Conservation (phyloP, 1,140 invertebrate genomes). For the Subanguina moxae region DNA sequence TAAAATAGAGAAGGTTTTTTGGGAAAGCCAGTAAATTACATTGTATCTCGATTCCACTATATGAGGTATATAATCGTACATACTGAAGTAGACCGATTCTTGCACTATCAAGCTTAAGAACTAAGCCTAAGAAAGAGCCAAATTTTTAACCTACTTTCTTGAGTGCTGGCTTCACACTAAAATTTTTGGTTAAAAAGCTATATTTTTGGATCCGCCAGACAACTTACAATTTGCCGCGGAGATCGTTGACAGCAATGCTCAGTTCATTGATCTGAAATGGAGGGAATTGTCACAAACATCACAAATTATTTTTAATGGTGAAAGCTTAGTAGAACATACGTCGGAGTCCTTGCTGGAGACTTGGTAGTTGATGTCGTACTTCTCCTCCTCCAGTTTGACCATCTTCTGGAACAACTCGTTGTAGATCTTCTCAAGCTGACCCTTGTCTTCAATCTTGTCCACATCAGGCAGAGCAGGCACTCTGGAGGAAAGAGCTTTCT, state of each 20-base stretch:
- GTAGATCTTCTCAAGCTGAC: slow-evolving; percentile 87
- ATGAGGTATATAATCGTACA: too few relatives aligned
- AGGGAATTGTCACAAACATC: too few relatives aligned
- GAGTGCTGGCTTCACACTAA: slow-evolving; percentile 87
- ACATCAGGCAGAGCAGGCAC: slow-evolving; percentile 54
- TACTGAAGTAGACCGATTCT: too few relatives aligned
- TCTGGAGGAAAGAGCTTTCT: slow-evolving; percentile 89
- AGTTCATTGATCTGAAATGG: slow-evolving; percentile 81
- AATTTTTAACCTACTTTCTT: slow-evolving; percentile 69
- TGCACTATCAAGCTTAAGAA: too few relatives aligned
- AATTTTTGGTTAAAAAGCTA: slow-evolving; percentile 13
- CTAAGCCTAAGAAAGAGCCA: too few relatives aligned
- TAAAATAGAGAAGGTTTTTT: too few relatives aligned
- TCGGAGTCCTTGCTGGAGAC: slow-evolving; percentile 88
- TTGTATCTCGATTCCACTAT: too few relatives aligned
- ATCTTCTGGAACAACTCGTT: slow-evolving; percentile 87
- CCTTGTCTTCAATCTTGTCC: slow-evolving; percentile 54
- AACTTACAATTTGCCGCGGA: slow-evolving; percentile 93
- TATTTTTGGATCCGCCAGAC: background rate
- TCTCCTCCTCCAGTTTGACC: slow-evolving; percentile 85
- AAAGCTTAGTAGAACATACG: slow-evolving; percentile 23
- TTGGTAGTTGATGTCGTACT: slow-evolving; percentile 95
- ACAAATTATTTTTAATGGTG: background rate
- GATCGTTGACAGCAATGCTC: slow-evolving; percentile 98
- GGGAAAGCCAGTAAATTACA: too few relatives aligned